phyloP scores from a whole-genome alignment of 2,888 invertebrate species.

The Leptarthrus brevirostris region DNA sequence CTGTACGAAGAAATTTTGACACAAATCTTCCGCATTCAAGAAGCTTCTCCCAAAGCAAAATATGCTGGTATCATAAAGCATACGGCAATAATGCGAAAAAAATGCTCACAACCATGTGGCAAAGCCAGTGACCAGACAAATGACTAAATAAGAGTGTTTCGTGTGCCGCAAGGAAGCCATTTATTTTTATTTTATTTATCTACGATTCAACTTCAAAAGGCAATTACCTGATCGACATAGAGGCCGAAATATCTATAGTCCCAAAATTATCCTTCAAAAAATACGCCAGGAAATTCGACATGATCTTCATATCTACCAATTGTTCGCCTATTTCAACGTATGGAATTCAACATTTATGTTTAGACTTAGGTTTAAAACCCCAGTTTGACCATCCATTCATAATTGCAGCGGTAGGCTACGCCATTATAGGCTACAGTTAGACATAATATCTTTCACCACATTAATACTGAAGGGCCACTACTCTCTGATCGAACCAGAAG shows the following conservation, averaged over 20 bases:
- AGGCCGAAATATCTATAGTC: not conserved
- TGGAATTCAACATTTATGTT: no score
- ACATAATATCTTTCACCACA: conserved; percentile 39
- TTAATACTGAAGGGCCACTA: conserved; percentile 50
- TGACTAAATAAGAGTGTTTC: not conserved
- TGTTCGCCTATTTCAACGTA: no score
- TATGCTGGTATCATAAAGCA: no score
- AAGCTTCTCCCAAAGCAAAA: not conserved
- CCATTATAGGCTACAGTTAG: not conserved
- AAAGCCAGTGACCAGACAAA: no score
- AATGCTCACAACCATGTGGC: no score
- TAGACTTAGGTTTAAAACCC: no score
- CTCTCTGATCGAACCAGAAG: conserved; percentile 49
- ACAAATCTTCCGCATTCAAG: no score
- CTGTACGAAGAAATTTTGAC: not conserved
- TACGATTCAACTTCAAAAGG: not conserved
- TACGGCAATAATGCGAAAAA: no score
- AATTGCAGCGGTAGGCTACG: no score
- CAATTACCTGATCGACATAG: not conserved
- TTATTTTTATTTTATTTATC: not conserved
- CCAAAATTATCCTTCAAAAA: not conserved
- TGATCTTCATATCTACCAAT: not conserved
- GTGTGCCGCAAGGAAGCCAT: not conserved
- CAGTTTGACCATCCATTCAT: no score
- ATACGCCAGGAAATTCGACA: not conserved